Evolutionary conservation across 92 coral and sea anemone genomes (phyloP).

Genomic region (Siderastrea siderea): DNA sequence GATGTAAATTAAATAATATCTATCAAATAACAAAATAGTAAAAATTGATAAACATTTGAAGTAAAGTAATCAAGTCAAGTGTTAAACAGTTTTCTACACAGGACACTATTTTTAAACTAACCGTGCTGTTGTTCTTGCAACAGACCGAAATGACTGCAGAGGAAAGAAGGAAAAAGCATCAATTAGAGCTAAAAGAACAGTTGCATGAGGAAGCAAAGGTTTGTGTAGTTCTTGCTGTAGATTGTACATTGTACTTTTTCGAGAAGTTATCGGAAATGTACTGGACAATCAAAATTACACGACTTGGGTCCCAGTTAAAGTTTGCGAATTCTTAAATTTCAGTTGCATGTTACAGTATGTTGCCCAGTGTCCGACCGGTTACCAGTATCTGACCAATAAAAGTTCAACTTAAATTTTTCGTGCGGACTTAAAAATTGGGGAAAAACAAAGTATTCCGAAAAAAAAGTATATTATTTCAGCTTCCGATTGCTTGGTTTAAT

Average conservation of each 20-base stretch:
- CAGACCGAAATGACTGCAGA: slow-evolving; percentile 97
- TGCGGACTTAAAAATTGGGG: too few relatives aligned
- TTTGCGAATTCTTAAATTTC: too few relatives aligned
- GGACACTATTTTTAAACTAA: not conserved
- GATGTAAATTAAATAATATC: not conserved
- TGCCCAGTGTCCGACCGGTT: too few relatives aligned
- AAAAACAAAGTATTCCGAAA: too few relatives aligned
- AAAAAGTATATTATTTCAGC: too few relatives aligned
- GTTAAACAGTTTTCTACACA: not conserved
- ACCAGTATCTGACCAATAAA: too few relatives aligned
- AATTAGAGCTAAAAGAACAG: slow-evolving; percentile 92
- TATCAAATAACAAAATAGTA: not conserved
- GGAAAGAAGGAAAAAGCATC: slow-evolving; percentile 95
- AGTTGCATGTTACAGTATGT: too few relatives aligned
- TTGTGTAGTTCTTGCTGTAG: not conserved
- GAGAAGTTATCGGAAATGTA: too few relatives aligned
- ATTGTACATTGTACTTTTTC: too few relatives aligned
- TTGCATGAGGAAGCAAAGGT: slow-evolving; percentile 98
- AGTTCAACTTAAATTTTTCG: too few relatives aligned
- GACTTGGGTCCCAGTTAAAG: not conserved
- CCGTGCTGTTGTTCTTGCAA: not conserved
- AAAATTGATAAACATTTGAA: not conserved
- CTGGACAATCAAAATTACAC: not conserved
- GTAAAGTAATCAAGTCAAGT: not conserved
- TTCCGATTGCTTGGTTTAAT: too few relatives aligned